Evolutionary conservation across 1,140 invertebrate species (phyloP), one percentile per base, ranked within the genome.

Genomic region (Brachionus calyciflorus): DNA sequence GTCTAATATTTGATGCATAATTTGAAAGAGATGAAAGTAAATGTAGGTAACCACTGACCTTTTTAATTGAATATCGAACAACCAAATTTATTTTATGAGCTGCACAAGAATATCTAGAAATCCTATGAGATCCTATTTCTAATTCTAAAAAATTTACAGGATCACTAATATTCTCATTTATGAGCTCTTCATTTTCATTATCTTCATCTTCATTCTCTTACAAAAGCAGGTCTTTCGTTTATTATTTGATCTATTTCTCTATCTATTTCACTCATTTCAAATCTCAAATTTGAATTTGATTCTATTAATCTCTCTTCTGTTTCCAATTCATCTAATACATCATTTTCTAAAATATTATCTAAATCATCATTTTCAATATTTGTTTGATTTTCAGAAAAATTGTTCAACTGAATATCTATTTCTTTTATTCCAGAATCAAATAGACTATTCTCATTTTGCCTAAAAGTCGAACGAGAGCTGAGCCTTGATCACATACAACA

Each of bases 111-210:
- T n/a, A n/a, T n/a, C n/a, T n/a, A n/a, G n/a, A n/a, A n/a, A n/a
- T n/a, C n/a, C n/a, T n/a, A n/a, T n/a, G n/a, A n/a, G n/a, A n/a
- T 55, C 51, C 51, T 28, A 55, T 26, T 55, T 55, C 51, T 55
- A 55, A 55, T 28, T 55, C 51, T 26, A 55, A 17, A 55, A 28
- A 24, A 55, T 26, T 55, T 55, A 51, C 24, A 51, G 19, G 19
- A 21, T 51, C 24, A 4, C 48, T 10, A 21, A 7, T 51, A 10
- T 51, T 21, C 48, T 51, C 48, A 21, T 51, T 21, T 21, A 51
- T n/a, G 9, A 21, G 24, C 24, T 21, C 48, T 51, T 51, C 17
- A 51, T 51, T 51, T 51, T 51, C 48, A 51, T 21, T 9, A n/a
- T 49, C 48, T 21, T 0, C 48, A 51, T 51, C 10, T 21, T 51